These are phyloP conservation scores for Cololabis saira DNA, from an alignment of 2,113 vertebrate genomes.

Conservation along the genomic window DNA sequence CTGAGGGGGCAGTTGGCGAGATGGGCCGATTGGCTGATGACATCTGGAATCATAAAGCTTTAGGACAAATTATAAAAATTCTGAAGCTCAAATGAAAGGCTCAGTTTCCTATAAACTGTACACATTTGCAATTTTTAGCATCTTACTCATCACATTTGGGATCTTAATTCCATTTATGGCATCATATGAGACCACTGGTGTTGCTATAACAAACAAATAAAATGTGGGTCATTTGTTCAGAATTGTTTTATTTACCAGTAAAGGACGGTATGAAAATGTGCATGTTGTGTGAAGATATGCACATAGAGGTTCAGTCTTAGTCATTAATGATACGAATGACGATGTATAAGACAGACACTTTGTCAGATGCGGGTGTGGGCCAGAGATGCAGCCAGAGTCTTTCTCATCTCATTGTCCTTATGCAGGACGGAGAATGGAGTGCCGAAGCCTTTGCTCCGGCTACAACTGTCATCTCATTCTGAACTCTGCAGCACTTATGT, in stretches of 20 bases:
- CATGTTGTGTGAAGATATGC: conserved; percentile 11
- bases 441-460: conserved; percentile 62
- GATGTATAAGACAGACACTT: conserved; percentile 79
- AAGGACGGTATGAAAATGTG: conserved; percentile 30
- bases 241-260: no score
- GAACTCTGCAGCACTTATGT: conserved; percentile 81
- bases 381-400: conserved; percentile 63
- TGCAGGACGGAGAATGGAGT: conserved; percentile 63
- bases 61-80: conserved; percentile 1
- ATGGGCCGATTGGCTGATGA: conserved; percentile 2
- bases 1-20: conserved; percentile 1
- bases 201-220: no score
- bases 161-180: no score
- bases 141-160: no score
- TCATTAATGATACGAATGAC: conserved; percentile 73
- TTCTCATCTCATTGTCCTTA: conserved; percentile 79
- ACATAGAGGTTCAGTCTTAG: conserved; percentile 59
- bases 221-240: no score
- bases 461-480: conserved; percentile 78
- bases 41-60: conserved; percentile 2
- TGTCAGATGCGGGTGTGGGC: conserved; percentile 72
- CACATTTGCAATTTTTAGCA: neutral
- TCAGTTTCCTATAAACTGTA: neutral
- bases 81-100: neutral
- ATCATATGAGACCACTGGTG: no score